Base-by-base conservation (phyloP, 2,113 vertebrate species). In the Entosphenus tridentatus region DNA sequence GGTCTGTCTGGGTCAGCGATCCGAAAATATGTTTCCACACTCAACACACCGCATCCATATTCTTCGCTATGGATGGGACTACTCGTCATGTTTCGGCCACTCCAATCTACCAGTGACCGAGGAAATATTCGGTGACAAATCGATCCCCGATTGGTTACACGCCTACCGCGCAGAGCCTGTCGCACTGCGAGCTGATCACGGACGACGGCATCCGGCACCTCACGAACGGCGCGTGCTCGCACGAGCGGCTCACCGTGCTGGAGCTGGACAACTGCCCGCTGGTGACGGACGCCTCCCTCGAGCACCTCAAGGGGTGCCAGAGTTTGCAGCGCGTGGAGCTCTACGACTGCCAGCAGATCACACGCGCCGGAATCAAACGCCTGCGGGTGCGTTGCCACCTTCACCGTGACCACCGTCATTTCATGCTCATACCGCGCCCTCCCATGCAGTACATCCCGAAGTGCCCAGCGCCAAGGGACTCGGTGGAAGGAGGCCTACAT, bases 191-290 rank as follows among this genome's bases (percentile, higher is more conserved):
- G 80, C 75, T 89, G 76, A 86, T 92, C 78, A 92, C 87, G 0
- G 88, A 91, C 0, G 86, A 92, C 8, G 88, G 88, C 62, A 92
- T 91, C 76, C 80, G 86, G 73, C 86, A 88, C 69, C 77, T 92
- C 72, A 90, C 87, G 80, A 86, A 80, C 78, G 88, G 88, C 12
- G 76, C 85, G 0, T 89, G 88, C 39, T 87, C 86, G 16, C 87
- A 89, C 0, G 85, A 89, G 80, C 76, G 81, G 74, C 83, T 92
- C 74, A 83, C 81, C 9, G 85, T 91, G 8, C 80, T 92, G 74
- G 87, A 91, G 74, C 73, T 92, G 14, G 87, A 92, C 74, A 92
- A 89, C 78, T 91, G 87, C 76, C 87, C 88, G 4, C 86, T 92
- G 72, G 85, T 92, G 77, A 91, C 86, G 0, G 87, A 92, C 0